Conservation (phyloP, 1,140 invertebrate species). For the Steinernema feltiae region DNA sequence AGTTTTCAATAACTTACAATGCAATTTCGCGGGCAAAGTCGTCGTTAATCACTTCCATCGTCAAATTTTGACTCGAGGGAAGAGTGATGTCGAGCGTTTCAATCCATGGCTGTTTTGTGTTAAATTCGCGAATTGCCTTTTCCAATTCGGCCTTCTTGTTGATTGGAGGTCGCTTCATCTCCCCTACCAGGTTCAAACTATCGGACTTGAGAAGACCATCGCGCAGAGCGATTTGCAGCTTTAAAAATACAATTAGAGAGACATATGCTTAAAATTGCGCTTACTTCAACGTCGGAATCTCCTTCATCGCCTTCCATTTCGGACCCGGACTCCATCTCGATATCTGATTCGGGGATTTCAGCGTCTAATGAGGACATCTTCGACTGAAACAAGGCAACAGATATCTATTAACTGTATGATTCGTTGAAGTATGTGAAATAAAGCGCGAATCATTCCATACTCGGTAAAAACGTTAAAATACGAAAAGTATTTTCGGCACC, state of each 20-base stretch:
- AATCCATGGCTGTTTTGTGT: conserved; percentile 34
- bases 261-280: background rate
- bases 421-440: too few species aligned
- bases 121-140: background rate
- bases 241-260: conserved; percentile 14
- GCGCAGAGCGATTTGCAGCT: conserved; percentile 34
- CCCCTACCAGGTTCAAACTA: conserved; percentile 25
- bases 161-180: conserved; percentile 29
- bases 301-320: conserved; percentile 18
- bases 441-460: too few species aligned
- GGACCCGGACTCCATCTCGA: background rate
- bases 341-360: background rate
- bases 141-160: conserved; percentile 25
- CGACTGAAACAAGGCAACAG: background rate
- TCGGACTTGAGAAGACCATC: conserved; percentile 35
- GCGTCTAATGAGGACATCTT: background rate
- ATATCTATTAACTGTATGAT: too few species aligned
- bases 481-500: too few species aligned
- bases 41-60: conserved; percentile 31
- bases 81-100: conserved; percentile 45
- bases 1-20: conserved; percentile 44
- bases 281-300: conserved; percentile 30
- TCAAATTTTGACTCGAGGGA: conserved; percentile 24
- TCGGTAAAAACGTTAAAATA: too few species aligned
- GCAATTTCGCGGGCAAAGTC: conserved; percentile 49